phyloP scores from a whole-genome alignment of 1,140 invertebrate genomes.

The Palaemon carinicauda region DNA sequence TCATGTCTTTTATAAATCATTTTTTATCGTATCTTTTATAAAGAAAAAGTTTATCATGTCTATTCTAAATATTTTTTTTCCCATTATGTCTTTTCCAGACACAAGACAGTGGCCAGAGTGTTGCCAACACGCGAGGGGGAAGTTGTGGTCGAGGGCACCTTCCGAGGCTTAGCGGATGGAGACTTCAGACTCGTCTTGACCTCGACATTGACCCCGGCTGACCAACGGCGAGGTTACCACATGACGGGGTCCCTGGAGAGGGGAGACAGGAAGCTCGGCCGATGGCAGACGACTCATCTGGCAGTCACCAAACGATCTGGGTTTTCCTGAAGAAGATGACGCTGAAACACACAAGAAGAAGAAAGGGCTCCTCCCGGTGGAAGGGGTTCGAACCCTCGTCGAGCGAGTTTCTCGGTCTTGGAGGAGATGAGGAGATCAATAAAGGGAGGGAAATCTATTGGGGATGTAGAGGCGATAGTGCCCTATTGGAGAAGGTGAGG shows the following conservation, averaged over 20 bases:
- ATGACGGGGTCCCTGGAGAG: slow-evolving; percentile 45
- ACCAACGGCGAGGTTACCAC: slow-evolving; percentile 35
- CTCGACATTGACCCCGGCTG: slow-evolving; percentile 42
- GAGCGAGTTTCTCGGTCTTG: no score
- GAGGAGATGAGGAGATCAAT: no score
- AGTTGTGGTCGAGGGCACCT: slow-evolving; percentile 48
- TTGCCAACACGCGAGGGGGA: slow-evolving; percentile 33
- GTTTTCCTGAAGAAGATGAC: slow-evolving; percentile 29
- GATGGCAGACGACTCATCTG: slow-evolving; percentile 44
- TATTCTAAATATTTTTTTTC: no score
- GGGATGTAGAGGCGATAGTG: no score
- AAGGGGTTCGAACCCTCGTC: no score
- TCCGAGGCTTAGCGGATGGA: slow-evolving; percentile 15
- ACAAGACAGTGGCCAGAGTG: slow-evolving; percentile 42
- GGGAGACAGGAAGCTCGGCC: slow-evolving; percentile 39
- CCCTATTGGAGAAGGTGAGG: no score
- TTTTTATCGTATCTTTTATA: no score
- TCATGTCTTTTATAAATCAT: no score
- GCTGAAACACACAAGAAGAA: no score
- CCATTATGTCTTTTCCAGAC: slow-evolving; percentile 5
- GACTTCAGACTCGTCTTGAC: slow-evolving; percentile 44
- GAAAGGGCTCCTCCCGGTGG: no score
- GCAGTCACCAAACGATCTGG: slow-evolving; percentile 48
- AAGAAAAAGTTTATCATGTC: no score
- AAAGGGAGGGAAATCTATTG: no score